phyloP scores from a whole-genome alignment of 2,113 vertebrate species.

The Myrmecophaga tridactyla region DNA sequence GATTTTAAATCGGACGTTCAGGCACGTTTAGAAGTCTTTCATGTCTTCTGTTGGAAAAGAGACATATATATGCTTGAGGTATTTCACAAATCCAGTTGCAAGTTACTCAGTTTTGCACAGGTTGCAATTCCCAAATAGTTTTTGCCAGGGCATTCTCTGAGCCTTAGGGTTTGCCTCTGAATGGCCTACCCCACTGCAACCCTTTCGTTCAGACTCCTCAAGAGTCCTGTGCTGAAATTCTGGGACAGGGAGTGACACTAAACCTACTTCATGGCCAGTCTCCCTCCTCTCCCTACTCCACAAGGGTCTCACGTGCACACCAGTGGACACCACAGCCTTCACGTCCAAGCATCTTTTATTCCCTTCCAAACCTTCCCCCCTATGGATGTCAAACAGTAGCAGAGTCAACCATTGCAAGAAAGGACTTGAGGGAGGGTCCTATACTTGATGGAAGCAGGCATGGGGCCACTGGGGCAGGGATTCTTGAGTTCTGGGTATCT shows the following conservation, averaged over 20 bases:
- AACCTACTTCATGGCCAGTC: neutral
- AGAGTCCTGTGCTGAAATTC: neutral
- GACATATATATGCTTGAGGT: neutral
- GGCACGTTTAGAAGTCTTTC: neutral
- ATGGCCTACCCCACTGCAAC: neutral
- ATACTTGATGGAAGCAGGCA: too few relatives aligned
- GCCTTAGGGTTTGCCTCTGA: neutral
- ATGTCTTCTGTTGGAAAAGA: neutral
- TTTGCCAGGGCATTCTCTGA: neutral
- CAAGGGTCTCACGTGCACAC: neutral
- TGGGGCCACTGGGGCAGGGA: rapidly evolving
- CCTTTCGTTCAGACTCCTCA: neutral
- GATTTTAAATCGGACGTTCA: neutral
- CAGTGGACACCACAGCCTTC: neutral
- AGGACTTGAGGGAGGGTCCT: neutral
- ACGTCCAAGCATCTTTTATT: neutral
- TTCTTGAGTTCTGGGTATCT: too few relatives aligned
- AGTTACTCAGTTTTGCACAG: neutral
- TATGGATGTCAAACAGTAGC: too few relatives aligned
- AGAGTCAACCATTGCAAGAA: too few relatives aligned
- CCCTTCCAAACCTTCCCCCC: neutral
- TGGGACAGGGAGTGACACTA: neutral
- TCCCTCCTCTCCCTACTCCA: neutral
- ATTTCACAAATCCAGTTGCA: neutral
- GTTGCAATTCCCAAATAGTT: neutral